These are phyloP conservation scores for Leptodirus hochenwartii DNA, from an alignment of 2,888 invertebrate species.

Conservation along the genomic window DNA sequence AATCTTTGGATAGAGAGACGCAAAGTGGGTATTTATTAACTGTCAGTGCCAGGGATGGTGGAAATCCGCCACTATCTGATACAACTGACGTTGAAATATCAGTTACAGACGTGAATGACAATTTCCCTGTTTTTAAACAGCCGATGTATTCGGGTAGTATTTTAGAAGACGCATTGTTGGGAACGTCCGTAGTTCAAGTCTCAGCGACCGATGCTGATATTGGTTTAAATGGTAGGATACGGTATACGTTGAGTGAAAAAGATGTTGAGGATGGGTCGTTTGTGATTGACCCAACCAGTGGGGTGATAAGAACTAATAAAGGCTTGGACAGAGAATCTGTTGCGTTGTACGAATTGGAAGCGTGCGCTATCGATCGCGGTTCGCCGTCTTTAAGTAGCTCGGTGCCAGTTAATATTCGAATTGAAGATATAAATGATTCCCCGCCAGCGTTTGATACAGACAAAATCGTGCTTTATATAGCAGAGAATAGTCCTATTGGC, in stretches of 20 bases:
- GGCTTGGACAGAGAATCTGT: slow-evolving; percentile 81
- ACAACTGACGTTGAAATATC: slow-evolving; percentile 92
- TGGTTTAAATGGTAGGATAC: slow-evolving; percentile 72
- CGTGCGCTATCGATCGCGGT: slow-evolving; percentile 80
- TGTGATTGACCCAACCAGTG: slow-evolving; percentile 80
- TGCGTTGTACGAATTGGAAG: slow-evolving; percentile 67
- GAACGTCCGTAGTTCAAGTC: slow-evolving; percentile 59
- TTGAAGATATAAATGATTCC: slow-evolving; percentile 81
- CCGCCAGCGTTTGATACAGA: slow-evolving; percentile 81
- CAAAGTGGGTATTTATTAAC: slow-evolving; percentile 67
- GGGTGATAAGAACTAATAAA: slow-evolving; percentile 78
- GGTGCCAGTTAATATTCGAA: slow-evolving; percentile 58
- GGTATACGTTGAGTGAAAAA: slow-evolving; percentile 54
- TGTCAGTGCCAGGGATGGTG: slow-evolving; percentile 86
- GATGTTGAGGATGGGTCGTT: slow-evolving; percentile 78
- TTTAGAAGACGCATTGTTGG: slow-evolving; percentile 73
- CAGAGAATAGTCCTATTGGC: slow-evolving; percentile 93
- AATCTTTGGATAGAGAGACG: slow-evolving; percentile 69
- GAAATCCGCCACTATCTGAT: slow-evolving; percentile 76
- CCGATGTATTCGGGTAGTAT: slow-evolving; percentile 67
- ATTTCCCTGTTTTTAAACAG: slow-evolving; percentile 73
- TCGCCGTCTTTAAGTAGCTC: slow-evolving; percentile 27
- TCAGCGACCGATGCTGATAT: slow-evolving; percentile 71
- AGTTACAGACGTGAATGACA: slow-evolving; percentile 92
- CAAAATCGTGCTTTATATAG: slow-evolving; percentile 70